These are phyloP conservation scores for Drosophila parthenogenetica DNA, from an alignment of 2,888 invertebrate species.

Conservation along the genomic window DNA sequence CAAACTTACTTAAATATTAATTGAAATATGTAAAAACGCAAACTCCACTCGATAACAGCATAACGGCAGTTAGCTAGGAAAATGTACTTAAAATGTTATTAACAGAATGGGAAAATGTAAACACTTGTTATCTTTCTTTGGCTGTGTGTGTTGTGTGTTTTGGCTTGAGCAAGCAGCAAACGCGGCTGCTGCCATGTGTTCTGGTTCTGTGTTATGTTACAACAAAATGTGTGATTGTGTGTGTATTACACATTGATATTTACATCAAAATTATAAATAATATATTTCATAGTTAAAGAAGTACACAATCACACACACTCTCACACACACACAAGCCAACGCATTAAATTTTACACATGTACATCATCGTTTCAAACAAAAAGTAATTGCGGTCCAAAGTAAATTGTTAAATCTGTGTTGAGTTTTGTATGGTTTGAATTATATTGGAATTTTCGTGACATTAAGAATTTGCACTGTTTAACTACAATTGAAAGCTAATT, in stretches of 20 bases:
- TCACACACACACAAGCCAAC: background rate
- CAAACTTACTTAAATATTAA: background rate
- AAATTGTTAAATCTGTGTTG: background rate
- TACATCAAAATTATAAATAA: constrained; percentile 30
- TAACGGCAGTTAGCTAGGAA: background rate
- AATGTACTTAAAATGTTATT: constrained; percentile 6
- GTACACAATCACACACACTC: background rate
- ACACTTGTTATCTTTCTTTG: constrained; percentile 6
- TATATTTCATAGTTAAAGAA: constrained; percentile 11
- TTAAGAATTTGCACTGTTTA: background rate
- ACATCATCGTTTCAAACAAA: constrained; percentile 1
- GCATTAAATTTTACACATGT: constrained; percentile 10
- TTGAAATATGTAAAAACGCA: background rate
- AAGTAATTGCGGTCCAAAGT: constrained; percentile 10
- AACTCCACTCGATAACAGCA: background rate
- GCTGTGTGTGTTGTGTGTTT: background rate
- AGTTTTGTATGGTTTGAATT: constrained; percentile 15
- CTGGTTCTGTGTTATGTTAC: constrained; percentile 43
- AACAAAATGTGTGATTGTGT: constrained; percentile 25
- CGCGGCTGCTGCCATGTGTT: constrained; percentile 30
- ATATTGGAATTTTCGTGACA: constrained; percentile 1
- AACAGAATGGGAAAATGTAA: background rate
- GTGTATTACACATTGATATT: constrained; percentile 45
- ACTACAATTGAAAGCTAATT: background rate
- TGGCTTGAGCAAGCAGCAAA: constrained; percentile 10